phyloP scores from a whole-genome alignment of 2,888 invertebrate species.

The Meghimatium bilineatum region DNA sequence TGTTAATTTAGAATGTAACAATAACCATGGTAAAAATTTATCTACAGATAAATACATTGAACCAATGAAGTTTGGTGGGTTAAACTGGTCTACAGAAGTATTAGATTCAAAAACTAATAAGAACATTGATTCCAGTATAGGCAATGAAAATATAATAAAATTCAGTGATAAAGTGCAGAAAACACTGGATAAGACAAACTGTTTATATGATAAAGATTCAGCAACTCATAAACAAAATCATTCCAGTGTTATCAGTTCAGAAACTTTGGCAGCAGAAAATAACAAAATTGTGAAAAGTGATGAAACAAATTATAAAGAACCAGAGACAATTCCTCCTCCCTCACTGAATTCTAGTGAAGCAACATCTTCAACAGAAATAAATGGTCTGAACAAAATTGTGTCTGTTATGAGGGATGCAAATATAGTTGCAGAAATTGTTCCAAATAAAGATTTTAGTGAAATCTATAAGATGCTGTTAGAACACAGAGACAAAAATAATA shows the following conservation, averaged over 20 bases:
- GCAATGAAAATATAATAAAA: not conserved
- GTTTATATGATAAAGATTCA: not conserved
- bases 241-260: not conserved
- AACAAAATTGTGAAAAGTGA: not conserved
- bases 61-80: not conserved
- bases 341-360: not conserved
- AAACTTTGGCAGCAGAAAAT: not conserved
- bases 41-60: not conserved
- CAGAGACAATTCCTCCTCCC: not conserved
- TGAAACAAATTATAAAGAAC: not conserved
- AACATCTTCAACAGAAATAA: not conserved
- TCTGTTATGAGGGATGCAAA: slow-evolving; percentile 64
- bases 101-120: not conserved
- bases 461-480: slow-evolving; percentile 61
- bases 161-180: not conserved
- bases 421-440: slow-evolving; percentile 57
- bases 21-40: not conserved
- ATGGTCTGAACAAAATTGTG: slow-evolving; percentile 54
- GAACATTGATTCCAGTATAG: not conserved
- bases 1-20: not conserved
- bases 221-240: not conserved
- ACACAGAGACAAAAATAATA: slow-evolving; percentile 56
- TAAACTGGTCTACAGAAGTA: not conserved
- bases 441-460: slow-evolving; percentile 54
- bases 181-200: not conserved